Evolutionary conservation across 2,888 invertebrate species (phyloP).

Genomic region (Monochamus alternatus): DNA sequence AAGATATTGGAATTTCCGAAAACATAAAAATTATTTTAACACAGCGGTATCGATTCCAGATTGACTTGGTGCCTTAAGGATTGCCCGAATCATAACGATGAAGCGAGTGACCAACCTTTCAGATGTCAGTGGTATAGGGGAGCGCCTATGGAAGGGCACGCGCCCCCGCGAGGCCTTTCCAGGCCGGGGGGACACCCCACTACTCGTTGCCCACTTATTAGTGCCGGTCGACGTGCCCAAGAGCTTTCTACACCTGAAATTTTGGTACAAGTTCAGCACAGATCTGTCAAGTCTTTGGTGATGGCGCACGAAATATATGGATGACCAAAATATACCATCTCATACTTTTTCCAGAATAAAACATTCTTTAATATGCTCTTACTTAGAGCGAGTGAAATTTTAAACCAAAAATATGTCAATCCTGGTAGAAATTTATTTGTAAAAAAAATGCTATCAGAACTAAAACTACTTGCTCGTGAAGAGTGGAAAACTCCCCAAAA

Average conservation of each 20-base stretch:
- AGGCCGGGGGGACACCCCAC: constrained; percentile 67
- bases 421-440: too few species aligned
- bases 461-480: too few species aligned
- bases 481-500: too few species aligned
- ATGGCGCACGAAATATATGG: not conserved
- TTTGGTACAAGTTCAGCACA: constrained; percentile 40
- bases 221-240: constrained; percentile 57
- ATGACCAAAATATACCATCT: not conserved
- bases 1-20: too few species aligned
- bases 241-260: constrained; percentile 70
- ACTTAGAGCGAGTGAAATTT: too few species aligned
- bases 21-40: too few species aligned
- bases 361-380: too few species aligned
- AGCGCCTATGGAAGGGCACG: constrained; percentile 78
- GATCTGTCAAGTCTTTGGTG: not conserved
- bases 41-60: not conserved
- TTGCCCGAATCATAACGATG: constrained; percentile 50
- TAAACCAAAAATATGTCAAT: too few species aligned
- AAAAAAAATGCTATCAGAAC: too few species aligned
- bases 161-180: constrained; percentile 71
- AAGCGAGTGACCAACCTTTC: constrained; percentile 70
- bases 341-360: not conserved
- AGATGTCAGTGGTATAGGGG: constrained; percentile 66
- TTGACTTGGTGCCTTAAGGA: constrained; percentile 33
- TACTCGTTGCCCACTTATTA: constrained; percentile 52